A percentile compares a stretch with the other conserved stretches of the same genome.
phyloP scores from a whole-genome alignment of 2,797 vertebrate species.

The Hemitrygon akajei region DNA sequence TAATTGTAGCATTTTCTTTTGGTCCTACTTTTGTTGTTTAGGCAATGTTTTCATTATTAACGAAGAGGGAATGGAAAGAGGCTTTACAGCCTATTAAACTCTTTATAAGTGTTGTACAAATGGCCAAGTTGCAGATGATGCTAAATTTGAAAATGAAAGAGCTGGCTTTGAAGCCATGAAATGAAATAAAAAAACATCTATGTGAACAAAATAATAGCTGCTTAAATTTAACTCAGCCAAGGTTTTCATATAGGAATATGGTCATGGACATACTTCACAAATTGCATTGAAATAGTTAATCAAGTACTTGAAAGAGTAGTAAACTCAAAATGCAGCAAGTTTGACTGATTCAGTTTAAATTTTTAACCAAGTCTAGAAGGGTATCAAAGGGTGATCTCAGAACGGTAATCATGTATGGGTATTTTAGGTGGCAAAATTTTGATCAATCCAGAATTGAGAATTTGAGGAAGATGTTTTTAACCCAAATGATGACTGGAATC shows the following conservation, averaged over 20 bases:
- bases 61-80: neutral
- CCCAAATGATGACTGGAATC: too few species aligned
- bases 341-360: neutral
- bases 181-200: neutral
- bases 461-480: neutral
- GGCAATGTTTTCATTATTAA: neutral
- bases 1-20: neutral
- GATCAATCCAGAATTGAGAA: neutral
- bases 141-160: neutral
- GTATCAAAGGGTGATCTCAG: too few species aligned
- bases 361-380: neutral
- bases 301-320: too few species aligned
- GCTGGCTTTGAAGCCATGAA: neutral
- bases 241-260: too few species aligned
- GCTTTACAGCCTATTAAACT: neutral
- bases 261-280: too few species aligned
- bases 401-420: neutral
- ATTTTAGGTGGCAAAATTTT: neutral
- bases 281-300: too few species aligned
- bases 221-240: neutral
- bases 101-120: neutral
- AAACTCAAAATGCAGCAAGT: too few species aligned
- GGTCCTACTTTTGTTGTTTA: neutral
- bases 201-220: neutral
- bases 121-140: neutral